These are phyloP conservation scores for Cryptocheilus praepositus DNA, from an alignment of 2,888 invertebrate genomes.

Conservation along the genomic window DNA sequence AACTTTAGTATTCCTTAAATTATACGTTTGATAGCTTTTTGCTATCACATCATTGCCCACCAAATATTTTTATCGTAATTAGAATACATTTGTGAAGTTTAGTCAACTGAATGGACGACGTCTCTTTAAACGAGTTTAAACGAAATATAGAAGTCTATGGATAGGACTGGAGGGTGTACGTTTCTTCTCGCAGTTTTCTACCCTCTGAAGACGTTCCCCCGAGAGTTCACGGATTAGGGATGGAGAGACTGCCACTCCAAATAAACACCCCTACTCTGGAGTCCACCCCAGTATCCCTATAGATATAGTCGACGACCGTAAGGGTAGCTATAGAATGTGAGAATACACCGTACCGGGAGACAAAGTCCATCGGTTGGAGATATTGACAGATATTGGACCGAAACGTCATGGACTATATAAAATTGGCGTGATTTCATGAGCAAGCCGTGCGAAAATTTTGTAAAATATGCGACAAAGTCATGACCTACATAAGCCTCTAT, in stretches of 20 bases:
- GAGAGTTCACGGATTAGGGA: constrained; percentile 68
- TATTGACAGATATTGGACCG: too few relatives aligned
- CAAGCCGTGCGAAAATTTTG: too few relatives aligned
- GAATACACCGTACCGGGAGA: constrained; percentile 1
- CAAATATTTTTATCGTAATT: not conserved
- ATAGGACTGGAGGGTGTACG: constrained; percentile 10
- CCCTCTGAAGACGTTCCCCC: constrained; percentile 61
- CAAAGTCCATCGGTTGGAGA: not conserved
- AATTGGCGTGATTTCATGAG: too few relatives aligned
- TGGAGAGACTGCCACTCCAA: constrained; percentile 71
- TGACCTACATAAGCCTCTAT: too few relatives aligned
- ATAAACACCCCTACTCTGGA: constrained; percentile 68
- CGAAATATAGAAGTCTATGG: constrained; percentile 41
- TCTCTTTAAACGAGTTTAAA: constrained; percentile 30
- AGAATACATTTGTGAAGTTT: too few relatives aligned
- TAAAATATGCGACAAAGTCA: too few relatives aligned
- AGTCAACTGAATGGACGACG: not conserved
- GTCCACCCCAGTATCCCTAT: constrained; percentile 48
- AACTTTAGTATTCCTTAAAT: too few relatives aligned
- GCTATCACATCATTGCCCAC: too few relatives aligned
- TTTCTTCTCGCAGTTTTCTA: constrained; percentile 59
- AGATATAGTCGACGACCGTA: constrained; percentile 19
- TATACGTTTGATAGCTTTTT: not conserved
- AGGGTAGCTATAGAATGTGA: constrained; percentile 9
- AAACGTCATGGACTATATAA: too few relatives aligned